phyloP scores from a whole-genome alignment of 2,113 vertebrate species.

The Sinocyclocheilus rhinocerous region DNA sequence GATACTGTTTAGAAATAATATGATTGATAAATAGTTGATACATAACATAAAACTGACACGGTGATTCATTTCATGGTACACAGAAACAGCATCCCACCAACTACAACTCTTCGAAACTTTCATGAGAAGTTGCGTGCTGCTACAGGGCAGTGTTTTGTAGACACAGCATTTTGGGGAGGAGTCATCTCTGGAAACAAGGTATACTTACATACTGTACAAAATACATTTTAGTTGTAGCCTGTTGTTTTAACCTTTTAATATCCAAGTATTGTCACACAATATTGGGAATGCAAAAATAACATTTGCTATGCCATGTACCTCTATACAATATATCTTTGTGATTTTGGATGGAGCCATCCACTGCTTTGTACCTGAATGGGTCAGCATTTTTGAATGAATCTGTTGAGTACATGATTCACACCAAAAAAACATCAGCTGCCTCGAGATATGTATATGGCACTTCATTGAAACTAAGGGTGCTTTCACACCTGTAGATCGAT shows the following conservation, averaged over 20 bases:
- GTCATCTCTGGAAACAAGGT: slow-evolving; percentile 81
- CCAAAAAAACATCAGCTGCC: too few relatives aligned
- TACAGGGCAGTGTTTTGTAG: slow-evolving; percentile 78
- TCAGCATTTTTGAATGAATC: too few relatives aligned
- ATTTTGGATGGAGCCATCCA: too few relatives aligned
- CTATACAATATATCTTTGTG: too few relatives aligned
- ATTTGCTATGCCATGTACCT: too few relatives aligned
- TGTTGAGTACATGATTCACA: background rate
- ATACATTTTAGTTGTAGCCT: background rate
- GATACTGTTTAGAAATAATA: background rate
- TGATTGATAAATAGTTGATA: background rate
- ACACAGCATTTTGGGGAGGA: slow-evolving; percentile 84
- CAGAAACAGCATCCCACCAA: slow-evolving; percentile 81
- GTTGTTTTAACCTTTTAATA: background rate
- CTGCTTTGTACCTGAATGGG: too few relatives aligned
- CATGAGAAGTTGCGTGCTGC: slow-evolving; percentile 72
- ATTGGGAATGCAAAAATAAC: background rate
- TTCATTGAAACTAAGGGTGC: background rate
- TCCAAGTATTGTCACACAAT: background rate
- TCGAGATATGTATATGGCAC: too few relatives aligned
- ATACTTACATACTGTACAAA: background rate
- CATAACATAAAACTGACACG: background rate
- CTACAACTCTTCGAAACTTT: slow-evolving; percentile 77
- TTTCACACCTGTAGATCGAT: background rate
- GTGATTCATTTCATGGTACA: background rate